These are phyloP conservation scores for Papilio machaon DNA, from an alignment of 1,140 invertebrate genomes.

Conservation along the genomic window DNA sequence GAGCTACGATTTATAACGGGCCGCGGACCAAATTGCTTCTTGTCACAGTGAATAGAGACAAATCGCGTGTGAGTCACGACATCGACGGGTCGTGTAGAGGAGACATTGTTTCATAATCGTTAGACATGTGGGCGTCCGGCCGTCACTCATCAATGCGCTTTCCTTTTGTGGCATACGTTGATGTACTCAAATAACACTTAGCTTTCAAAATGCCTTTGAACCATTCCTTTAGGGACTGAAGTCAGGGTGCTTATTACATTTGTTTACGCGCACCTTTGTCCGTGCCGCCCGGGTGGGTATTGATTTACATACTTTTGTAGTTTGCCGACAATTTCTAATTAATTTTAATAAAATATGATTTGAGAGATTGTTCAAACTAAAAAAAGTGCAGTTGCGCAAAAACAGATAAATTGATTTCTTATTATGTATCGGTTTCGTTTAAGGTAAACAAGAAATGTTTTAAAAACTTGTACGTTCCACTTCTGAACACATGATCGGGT, in stretches of 20 bases:
- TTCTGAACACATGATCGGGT: not conserved
- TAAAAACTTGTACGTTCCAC: not conserved
- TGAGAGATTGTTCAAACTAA: not conserved
- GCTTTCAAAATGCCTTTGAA: conserved; percentile 50
- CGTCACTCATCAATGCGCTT: conserved; percentile 46
- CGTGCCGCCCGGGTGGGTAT: conserved; percentile 53
- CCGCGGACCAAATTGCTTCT: conserved; percentile 46
- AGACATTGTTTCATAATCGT: conserved; percentile 65
- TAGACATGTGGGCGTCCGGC: conserved; percentile 61
- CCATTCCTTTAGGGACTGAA: conserved; percentile 61
- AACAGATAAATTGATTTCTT: not conserved
- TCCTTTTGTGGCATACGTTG: conserved; percentile 59
- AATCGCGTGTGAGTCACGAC: conserved; percentile 50
- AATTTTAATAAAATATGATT: not conserved
- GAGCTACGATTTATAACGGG: conserved; percentile 52
- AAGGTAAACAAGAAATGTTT: not conserved
- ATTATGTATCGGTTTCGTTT: conserved; percentile 52
- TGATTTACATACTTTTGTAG: conserved; percentile 75
- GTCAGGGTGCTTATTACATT: conserved; percentile 64
- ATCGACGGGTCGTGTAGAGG: conserved; percentile 44
- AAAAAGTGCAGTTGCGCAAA: not conserved
- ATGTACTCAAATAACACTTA: conserved; percentile 59
- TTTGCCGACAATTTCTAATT: conserved; percentile 50
- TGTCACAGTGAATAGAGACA: conserved; percentile 47
- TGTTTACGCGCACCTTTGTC: conserved; percentile 61